phyloP scores from a whole-genome alignment of 2,113 vertebrate genomes.

The Fukomys damarensis region DNA sequence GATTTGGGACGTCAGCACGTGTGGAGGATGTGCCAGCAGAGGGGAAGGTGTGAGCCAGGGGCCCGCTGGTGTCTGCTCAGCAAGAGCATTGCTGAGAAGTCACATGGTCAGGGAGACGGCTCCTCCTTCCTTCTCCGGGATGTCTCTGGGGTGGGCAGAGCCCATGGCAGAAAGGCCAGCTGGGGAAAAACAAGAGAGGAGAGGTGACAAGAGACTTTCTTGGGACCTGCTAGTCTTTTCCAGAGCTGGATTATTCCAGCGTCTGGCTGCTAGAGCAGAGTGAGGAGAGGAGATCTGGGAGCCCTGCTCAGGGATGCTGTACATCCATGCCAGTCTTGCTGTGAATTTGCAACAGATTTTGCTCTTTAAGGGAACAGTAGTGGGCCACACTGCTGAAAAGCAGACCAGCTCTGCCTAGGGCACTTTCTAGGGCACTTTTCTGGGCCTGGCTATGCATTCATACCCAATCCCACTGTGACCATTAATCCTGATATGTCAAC shows the following conservation, averaged over 20 bases:
- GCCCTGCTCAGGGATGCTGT: neutral
- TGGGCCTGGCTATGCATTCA: neutral
- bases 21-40: neutral
- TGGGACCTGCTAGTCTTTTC: neutral
- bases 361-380: neutral
- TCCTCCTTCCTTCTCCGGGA: neutral
- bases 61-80: neutral
- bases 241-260: neutral
- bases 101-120: rapidly evolving
- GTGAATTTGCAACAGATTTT: neutral
- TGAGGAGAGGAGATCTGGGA: neutral
- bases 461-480: rapidly evolving
- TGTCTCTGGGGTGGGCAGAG: neutral
- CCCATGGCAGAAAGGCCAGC: neutral
- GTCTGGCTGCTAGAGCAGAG: neutral
- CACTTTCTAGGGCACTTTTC: neutral
- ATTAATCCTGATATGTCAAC: neutral
- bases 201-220: neutral
- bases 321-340: neutral
- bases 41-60: neutral
- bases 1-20: neutral
- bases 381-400: neutral
- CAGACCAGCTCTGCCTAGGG: neutral
- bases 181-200: rapidly evolving
- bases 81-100: neutral